Evolutionary conservation across 2,797 vertebrate genomes (phyloP), one percentile per base, ranked within the genome.

Genomic region (Eulemur rubriventer): DNA sequence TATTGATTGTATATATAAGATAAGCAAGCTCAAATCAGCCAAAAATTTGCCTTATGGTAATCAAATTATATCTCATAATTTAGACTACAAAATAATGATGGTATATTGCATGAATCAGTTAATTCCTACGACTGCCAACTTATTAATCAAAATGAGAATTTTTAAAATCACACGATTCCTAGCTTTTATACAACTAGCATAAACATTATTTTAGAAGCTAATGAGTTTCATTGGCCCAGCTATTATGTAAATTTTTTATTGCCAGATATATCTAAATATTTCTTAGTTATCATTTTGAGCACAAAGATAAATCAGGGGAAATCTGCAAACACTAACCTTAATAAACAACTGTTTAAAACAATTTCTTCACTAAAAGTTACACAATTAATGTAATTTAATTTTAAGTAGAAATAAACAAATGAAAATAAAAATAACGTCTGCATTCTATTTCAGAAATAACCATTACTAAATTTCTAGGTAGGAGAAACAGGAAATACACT

Each of bases 211-310:
- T 83, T 95, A 50, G 94, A 41, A 7, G 4, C 9, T 69, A 92
- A 80, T 69, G n/a, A 33, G 4, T 96, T 97, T 79, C 95, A 79
- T 72, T 43, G 12, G 11, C 38, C 12, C 55, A 18, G 43, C 46
- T 92, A 76, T 3, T 86, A 91, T 90, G 82, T 70, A 96, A 95
- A 94, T 89, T 52, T 72, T 76, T 46, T 96, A 8, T 89, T 96
- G 80, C 43, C 18, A 95, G 41, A 57, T 90, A 1, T 80, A 84
- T 26, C 87, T 97, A 97, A 43, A 89, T 43, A 92, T 95, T 43
- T 96, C 43, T 94, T 84, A 26, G 33, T 88, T 93, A 59, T 93
- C 46, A 83, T 84, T 93, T 75, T 33, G 22, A 87, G 48, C 57
- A 18, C 18, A 96, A 95, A 97, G 89, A 89, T 80, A 94, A 92